Conservation (phyloP, 2,888 invertebrate species). For the Pachliopta kotzebuea region DNA sequence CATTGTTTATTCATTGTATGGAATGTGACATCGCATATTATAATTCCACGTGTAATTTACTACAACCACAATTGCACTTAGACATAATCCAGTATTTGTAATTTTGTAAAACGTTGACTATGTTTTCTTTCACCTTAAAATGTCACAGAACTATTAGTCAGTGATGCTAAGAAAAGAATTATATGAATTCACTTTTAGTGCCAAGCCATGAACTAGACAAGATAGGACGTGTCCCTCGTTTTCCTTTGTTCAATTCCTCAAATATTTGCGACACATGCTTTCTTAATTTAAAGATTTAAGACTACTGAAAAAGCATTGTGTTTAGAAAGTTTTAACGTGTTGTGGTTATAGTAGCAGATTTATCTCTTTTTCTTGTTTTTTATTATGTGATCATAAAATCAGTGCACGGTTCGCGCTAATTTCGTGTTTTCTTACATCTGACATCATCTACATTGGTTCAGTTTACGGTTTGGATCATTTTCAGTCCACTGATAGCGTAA, state of each 20-base stretch:
- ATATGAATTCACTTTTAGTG: conserved; percentile 29
- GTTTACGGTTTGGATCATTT: conserved; percentile 60
- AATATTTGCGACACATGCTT: conserved; percentile 10
- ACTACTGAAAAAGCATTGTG: background rate
- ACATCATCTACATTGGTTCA: conserved; percentile 55
- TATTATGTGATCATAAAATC: conserved; percentile 48
- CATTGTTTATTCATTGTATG: conserved; percentile 37
- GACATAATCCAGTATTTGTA: conserved; percentile 2
- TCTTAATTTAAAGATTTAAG: background rate
- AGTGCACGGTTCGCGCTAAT: conserved; percentile 55
- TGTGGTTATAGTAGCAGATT: conserved; percentile 1
- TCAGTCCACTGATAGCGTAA: conserved; percentile 43
- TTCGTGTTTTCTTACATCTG: conserved; percentile 52
- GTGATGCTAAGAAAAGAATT: conserved; percentile 31
- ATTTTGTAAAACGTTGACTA: background rate
- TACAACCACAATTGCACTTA: background rate
- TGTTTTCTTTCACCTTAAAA: conserved; percentile 23
- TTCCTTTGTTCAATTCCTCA: conserved; percentile 20
- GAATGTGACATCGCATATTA: conserved; percentile 40
- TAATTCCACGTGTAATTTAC: conserved; percentile 6
- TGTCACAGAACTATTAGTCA: conserved; percentile 31
- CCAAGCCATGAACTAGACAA: conserved; percentile 29
- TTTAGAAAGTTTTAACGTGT: background rate
- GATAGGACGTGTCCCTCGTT: conserved; percentile 29
- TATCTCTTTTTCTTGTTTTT: conserved; percentile 20